These are phyloP conservation scores for Hyaena hyaena DNA, from an alignment of 2,113 vertebrate species.

Conservation along the genomic window DNA sequence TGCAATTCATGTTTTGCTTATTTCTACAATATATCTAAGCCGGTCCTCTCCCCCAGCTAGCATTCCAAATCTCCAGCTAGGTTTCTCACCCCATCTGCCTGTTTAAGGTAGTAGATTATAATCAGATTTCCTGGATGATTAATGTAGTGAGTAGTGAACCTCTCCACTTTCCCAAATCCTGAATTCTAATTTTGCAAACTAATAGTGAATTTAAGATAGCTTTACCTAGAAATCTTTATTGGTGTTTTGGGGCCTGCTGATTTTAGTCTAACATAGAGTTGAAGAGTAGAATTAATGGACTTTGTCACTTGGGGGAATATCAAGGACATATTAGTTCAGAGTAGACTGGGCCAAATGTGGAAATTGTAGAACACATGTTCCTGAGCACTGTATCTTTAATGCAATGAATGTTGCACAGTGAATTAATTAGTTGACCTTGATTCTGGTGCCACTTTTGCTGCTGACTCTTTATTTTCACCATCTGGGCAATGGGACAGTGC, in stretches of 20 bases:
- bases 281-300: slow-evolving; percentile 15
- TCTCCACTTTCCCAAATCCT: neutral
- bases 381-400: neutral
- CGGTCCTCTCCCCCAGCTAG: neutral
- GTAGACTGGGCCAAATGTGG: neutral
- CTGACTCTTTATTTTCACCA: neutral
- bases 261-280: neutral
- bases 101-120: neutral
- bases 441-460: neutral
- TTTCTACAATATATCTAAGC: neutral
- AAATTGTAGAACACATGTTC: neutral
- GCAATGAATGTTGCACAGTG: neutral
- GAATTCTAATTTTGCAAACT: slow-evolving; percentile 51
- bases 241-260: slow-evolving; percentile 5
- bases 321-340: neutral
- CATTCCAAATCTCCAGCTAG: neutral
- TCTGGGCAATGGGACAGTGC: neutral
- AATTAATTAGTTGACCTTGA: neutral
- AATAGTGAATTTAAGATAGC: slow-evolving; percentile 34
- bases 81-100: neutral
- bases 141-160: neutral
- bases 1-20: neutral
- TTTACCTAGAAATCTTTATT: slow-evolving; percentile 44
- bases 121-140: slow-evolving; percentile 25
- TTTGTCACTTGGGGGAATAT: neutral